Conservation (phyloP, 1,140 invertebrate genomes). For the Cydia strobilella region DNA sequence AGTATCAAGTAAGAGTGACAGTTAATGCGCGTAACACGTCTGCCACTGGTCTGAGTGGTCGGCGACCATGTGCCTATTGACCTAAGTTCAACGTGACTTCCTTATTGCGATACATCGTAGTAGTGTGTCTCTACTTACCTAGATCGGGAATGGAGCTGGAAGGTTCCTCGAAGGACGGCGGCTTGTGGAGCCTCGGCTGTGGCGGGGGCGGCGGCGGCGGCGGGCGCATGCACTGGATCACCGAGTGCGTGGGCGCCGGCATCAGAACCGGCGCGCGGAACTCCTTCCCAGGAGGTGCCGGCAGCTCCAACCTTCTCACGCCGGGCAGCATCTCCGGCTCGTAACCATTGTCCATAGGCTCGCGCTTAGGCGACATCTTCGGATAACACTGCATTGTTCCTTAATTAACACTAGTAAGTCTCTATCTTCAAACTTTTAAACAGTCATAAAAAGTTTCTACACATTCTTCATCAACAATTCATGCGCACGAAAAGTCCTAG, state of each 20-base stretch:
- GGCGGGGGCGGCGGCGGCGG: conserved; percentile 81
- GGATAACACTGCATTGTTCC: conserved; percentile 73
- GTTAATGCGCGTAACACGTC: conserved; percentile 11
- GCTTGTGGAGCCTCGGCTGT: conserved; percentile 67
- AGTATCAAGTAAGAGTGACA: conserved; percentile 15
- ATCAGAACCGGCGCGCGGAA: conserved; percentile 70
- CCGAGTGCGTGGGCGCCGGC: conserved; percentile 67
- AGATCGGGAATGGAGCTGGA: conserved; percentile 92
- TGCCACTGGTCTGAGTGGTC: neutral
- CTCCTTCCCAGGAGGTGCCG: conserved; percentile 75
- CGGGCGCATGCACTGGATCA: conserved; percentile 81
- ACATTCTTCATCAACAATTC: conserved; percentile 42
- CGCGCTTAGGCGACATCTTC: conserved; percentile 69
- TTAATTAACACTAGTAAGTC: conserved; percentile 39
- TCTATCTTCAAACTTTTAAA: conserved; percentile 34
- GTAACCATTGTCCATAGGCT: conserved; percentile 60
- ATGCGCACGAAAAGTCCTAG: conserved; percentile 43
- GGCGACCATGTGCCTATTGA: conserved; percentile 12
- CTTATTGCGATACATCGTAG: conserved; percentile 20
- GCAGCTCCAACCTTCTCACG: conserved; percentile 70
- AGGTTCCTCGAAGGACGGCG: conserved; percentile 84
- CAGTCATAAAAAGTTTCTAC: conserved; percentile 42
- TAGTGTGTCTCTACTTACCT: conserved; percentile 82
- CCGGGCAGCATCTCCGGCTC: conserved; percentile 67
- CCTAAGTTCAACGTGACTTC: conserved; percentile 20